Base-by-base conservation (phyloP, 2,888 invertebrate genomes). In the Erebia ligea region DNA sequence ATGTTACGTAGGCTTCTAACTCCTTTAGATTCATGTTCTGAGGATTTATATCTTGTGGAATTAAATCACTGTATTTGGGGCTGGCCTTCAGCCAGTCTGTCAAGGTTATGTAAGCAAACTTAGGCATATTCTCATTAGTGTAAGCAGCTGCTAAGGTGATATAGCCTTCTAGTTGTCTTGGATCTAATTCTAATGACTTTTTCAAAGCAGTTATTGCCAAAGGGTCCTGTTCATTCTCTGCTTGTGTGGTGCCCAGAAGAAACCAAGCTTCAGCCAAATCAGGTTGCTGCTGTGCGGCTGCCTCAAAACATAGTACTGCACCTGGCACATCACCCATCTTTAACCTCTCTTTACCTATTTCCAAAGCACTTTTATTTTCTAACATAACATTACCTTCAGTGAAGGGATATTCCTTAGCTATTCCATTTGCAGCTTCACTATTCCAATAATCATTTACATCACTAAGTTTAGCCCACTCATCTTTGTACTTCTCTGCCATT, bases 141-240 rank as follows among this genome's bases (percentile, higher is more conserved):
- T 98, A 98, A 77, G 98, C 98, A 19, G 98, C 98, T 50, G 99
- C 98, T 68, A 99, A 91, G 0, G 98, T 96, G 95, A 99, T 97
- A 68, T 98, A 94, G 0, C 98, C 99, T 75, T 95, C 95, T 64
- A 96, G 90, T 87, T 98, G 98, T 11, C 94, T 94, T 0, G 98
- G 97, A 73, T 97, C 96, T 68, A 99, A 85, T 70, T 95, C 94
- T 63, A 98, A 85, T 71, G 98, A 98, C 86, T 96, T 97, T 83
- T 96, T 97, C 45, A 99, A 93, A 0, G 99, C 99, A 61, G 97
- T 95, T 80, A 99, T 99, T 11, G 98, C 98, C 78, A 96, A 94
- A 3, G 97, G 97, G 89, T 99, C 99, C 91, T 97, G 98, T 93
- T 99, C 99, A 92, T 99, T 99, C 94, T 99, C 98, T 54, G 99